Conservation (phyloP, 2,113 vertebrate genomes). For the Cynoglossus semilaevis region DNA sequence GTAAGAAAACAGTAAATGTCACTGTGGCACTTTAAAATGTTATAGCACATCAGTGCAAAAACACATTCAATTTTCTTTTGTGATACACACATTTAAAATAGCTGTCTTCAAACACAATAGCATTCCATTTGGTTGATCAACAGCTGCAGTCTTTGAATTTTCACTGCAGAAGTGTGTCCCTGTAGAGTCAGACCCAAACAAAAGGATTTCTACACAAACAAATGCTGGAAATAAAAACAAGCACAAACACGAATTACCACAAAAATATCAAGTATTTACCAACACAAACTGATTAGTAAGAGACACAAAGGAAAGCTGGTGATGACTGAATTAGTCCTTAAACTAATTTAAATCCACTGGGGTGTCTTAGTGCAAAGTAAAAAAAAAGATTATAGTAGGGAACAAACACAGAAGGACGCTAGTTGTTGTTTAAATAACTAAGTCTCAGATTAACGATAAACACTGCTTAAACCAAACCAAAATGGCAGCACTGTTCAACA, state of each 20-base stretch:
- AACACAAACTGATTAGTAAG: no score
- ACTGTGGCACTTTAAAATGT: conserved; percentile 2
- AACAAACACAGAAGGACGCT: no score
- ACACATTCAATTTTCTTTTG: conserved; percentile 6
- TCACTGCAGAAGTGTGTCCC: conserved; percentile 1
- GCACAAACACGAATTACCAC: no score
- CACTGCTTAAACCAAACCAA: background rate
- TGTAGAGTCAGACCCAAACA: background rate
- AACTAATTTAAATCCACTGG: background rate
- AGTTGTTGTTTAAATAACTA: no score
- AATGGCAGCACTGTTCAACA: background rate
- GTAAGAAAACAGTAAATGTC: background rate
- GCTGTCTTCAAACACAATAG: conserved; percentile 10
- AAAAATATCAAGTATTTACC: no score
- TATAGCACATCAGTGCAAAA: background rate
- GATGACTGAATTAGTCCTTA: no score
- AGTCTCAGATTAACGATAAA: background rate
- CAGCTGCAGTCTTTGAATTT: background rate
- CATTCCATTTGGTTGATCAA: conserved; percentile 55
- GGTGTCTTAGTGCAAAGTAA: background rate
- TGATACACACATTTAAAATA: conserved; percentile 37
- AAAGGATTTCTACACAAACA: background rate
- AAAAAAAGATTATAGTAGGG: no score
- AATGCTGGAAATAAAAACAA: no score
- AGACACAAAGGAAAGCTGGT: no score